Percentiles rank a stretch among this genome's conserved stretches.
phyloP scores from a whole-genome alignment of 2,888 invertebrate species.

The Acrobasis suavella region DNA sequence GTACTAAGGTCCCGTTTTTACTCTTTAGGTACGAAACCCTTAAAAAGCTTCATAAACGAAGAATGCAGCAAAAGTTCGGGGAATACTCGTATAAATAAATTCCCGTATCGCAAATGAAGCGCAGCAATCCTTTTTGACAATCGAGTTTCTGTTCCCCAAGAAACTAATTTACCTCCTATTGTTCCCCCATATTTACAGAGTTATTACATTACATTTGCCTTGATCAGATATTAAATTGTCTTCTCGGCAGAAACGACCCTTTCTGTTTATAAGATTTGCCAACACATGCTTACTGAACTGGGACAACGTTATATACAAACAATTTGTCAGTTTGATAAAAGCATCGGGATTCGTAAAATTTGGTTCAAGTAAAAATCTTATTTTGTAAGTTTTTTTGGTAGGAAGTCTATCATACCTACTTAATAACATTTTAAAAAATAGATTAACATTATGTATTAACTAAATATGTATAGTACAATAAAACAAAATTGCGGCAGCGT shows the following conservation, averaged over 20 bases:
- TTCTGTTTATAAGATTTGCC: slow-evolving; percentile 57
- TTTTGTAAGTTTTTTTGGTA: no score
- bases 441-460: background rate
- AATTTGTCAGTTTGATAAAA: slow-evolving; percentile 21
- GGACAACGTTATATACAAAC: slow-evolving; percentile 29
- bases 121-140: slow-evolving; percentile 63
- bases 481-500: slow-evolving; percentile 24
- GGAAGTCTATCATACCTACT: no score
- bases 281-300: slow-evolving; percentile 33
- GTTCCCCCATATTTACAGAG: slow-evolving; percentile 72
- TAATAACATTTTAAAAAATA: no score
- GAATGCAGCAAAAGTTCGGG: slow-evolving; percentile 40
- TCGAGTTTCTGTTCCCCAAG: slow-evolving; percentile 66
- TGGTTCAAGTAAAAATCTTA: background rate
- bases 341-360: background rate
- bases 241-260: slow-evolving; percentile 54
- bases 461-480: background rate
- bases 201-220: slow-evolving; percentile 71
- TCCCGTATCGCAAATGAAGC: slow-evolving; percentile 46
- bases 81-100: slow-evolving; percentile 41
- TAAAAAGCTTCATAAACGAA: slow-evolving; percentile 40
- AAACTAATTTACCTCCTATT: slow-evolving; percentile 75
- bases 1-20: no score
- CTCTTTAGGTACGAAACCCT: no score
- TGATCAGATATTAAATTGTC: slow-evolving; percentile 74